A percentile compares a stretch with the other conserved stretches of the same genome.
phyloP scores from a whole-genome alignment of 2,888 invertebrate species.

The Acanthoscelides obtectus region DNA sequence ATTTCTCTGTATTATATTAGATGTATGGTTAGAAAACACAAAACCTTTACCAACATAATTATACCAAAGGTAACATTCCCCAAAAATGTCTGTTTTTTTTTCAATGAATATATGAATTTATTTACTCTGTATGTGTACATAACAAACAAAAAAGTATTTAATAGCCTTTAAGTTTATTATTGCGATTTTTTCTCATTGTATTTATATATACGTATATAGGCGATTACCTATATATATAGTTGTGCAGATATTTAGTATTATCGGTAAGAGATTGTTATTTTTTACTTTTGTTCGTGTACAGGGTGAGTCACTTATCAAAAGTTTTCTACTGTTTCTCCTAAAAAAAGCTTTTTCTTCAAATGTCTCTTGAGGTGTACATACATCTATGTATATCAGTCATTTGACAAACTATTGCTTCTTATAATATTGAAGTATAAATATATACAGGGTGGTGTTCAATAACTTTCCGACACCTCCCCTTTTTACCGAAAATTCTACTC shows the following conservation, averaged over 20 bases:
- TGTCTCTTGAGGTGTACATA: too few relatives aligned
- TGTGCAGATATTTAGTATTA: conserved; percentile 32
- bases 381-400: too few relatives aligned
- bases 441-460: too few relatives aligned
- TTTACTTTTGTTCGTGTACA: conserved; percentile 25
- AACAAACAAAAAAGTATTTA: conserved; percentile 41
- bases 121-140: conserved; percentile 41
- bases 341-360: too few relatives aligned
- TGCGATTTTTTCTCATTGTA: not conserved
- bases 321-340: too few relatives aligned
- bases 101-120: conserved; percentile 38
- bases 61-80: conserved; percentile 76
- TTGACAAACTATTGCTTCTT: too few relatives aligned
- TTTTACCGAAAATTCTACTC: too few relatives aligned
- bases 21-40: conserved; percentile 2
- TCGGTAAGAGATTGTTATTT: conserved; percentile 18
- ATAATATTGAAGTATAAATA: too few relatives aligned
- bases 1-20: not conserved
- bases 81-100: conserved; percentile 44
- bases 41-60: conserved; percentile 45
- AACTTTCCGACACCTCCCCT: too few relatives aligned
- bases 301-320: conserved; percentile 9
- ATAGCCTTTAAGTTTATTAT: conserved; percentile 35
- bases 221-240: conserved; percentile 19
- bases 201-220: conserved; percentile 15